Base-by-base conservation (phyloP, 2,888 invertebrate species). In the Hypena proboscidalis region DNA sequence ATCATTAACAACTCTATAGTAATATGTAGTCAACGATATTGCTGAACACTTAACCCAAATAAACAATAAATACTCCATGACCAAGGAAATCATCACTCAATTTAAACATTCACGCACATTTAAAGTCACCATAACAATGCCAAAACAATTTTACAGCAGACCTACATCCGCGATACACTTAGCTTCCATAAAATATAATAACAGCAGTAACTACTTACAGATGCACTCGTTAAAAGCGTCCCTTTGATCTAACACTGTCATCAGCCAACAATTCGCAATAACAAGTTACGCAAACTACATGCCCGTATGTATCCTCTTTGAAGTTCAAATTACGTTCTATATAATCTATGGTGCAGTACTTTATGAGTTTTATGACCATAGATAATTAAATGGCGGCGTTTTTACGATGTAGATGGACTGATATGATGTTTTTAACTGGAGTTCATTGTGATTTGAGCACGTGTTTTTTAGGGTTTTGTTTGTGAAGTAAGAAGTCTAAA, bases 351-450 rank as follows among this genome's bases (percentile, higher is more conserved):
- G 33, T 27, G 19, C 57, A 56, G 61, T 70, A 63, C 67, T 59
- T 29, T 25, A 44, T 33, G 58, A 53, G 51, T 48, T 80, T 75
- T 73, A 74, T 67, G 67, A 58, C 55, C 67, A 65, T 67, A 69
- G 58, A 65, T 44, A 67, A 79, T 80, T 74, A 74, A 78, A 74
- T 64, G 62, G 62, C 67, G 58, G 64, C 57, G 61, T 70, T 80
- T 80, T 80, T 79, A 78, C 69, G 67, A 75, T 67, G 64, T 46
- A 67, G 67, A 76, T 77, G 70, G 66, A 71, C 67, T 70, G 69
- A 71, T 67, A 64, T 73, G 74, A 60, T 65, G 61, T 33, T 63
- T 66, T 57, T 65, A 69, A 52, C 56, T 34, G 38, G 68, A 67
- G 70, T 58, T 64, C 60, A 59, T 67, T 57, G 55, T 62, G 55